Base-by-base conservation (phyloP, 2,888 invertebrate species). In the Lepidochrysops patricia region DNA sequence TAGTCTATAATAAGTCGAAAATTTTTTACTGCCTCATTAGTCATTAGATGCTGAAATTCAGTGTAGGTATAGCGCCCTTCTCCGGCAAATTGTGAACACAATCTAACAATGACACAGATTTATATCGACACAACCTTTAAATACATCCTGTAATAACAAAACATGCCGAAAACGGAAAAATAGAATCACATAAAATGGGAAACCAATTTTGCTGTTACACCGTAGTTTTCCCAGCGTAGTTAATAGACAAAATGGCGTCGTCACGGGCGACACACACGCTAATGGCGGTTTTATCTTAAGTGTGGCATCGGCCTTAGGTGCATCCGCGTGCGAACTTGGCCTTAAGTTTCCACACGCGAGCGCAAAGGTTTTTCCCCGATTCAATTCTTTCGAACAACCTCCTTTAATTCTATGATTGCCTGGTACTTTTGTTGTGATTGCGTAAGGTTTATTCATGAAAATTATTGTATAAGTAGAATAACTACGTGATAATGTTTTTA, bases 201-300 rank as follows among this genome's bases (percentile, higher is more conserved):
- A 75, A 74, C 74, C 76, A 76, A 76, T 79, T 77, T 77, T 67
- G 68, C 64, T 66, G 73, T 76, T 75, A 74, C 78, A 70, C 74
- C 74, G 74, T 70, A 76, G 72, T 81, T 83, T 85, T 85, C 82
- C 82, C 86, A 86, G 80, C 75, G 75, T 75, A 79, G 77, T 78
- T 82, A 84, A 82, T 81, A 79, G 77, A 63, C 78, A 84, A 86
- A 73, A 85, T 85, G 85, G 84, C 82, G 78, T 54, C 82, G 80
- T 83, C 74, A 83, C 81, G 85, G 87, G 77, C 70, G 87, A 87
- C 87, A 85, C 75, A 77, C 86, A 81, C 81, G 62, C 62, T 88
- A 86, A 87, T 84, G 69, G 75, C 29, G 61, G 72, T 67, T 71
- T 80, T 83, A 87, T 88, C 86, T 86, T 74, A 79, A 79, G 77